phyloP scores from a whole-genome alignment of 1,140 invertebrate genomes.

The Venturia canescens region DNA sequence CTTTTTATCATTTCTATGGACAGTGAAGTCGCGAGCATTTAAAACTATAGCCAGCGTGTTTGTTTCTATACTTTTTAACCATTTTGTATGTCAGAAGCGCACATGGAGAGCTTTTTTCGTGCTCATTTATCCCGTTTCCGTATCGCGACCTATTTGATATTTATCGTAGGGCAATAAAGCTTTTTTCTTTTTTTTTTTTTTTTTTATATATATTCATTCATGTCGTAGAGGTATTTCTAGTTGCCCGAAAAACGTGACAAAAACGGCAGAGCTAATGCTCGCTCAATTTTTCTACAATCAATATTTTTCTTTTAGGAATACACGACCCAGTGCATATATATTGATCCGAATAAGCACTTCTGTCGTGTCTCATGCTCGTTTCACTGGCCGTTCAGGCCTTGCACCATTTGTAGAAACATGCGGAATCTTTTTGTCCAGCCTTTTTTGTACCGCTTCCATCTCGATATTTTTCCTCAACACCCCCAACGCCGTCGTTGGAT shows the following conservation, averaged over 20 bases:
- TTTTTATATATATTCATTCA: too few relatives aligned
- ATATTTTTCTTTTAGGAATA: background rate
- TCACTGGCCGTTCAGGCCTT: background rate
- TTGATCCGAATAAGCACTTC: background rate
- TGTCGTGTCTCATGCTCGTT: background rate
- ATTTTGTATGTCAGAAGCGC: background rate
- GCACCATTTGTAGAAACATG: background rate
- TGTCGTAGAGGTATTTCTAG: background rate
- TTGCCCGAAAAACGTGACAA: slow-evolving; percentile 15
- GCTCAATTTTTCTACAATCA: slow-evolving; percentile 28
- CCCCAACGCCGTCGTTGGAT: slow-evolving; percentile 24
- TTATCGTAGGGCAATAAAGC: slow-evolving; percentile 23
- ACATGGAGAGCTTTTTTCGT: background rate
- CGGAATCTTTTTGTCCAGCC: background rate
- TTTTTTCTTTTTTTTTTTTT: background rate
- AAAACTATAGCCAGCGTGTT: too few relatives aligned
- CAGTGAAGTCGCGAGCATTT: too few relatives aligned
- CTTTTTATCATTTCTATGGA: too few relatives aligned
- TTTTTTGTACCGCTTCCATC: background rate
- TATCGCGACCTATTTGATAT: slow-evolving; percentile 18
- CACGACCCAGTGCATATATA: background rate
- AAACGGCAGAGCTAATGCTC: slow-evolving; percentile 14
- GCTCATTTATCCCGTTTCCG: slow-evolving; percentile 6
- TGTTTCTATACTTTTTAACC: too few relatives aligned
- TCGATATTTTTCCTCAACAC: slow-evolving; percentile 31